Base-by-base conservation (phyloP, 1,140 invertebrate species). In the Chelonus insularis region DNA sequence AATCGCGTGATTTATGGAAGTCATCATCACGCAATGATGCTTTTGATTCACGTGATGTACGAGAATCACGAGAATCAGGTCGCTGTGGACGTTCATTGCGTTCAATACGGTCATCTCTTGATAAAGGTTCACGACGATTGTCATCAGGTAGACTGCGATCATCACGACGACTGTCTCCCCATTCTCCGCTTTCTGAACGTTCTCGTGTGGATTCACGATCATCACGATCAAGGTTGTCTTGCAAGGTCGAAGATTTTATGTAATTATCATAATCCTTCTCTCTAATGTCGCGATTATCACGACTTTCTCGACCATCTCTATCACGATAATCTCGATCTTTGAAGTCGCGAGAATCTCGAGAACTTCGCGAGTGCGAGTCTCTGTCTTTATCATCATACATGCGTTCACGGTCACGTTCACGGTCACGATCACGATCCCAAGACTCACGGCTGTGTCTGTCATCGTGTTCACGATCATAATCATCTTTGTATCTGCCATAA, bases 51-150 rank as follows among this genome's bases (percentile, higher is more conserved):
- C 85, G 73, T 1, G 84, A 86, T 1, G 83, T 72, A 23, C 83
- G 76, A 64, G 83, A 83, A 62, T 84, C 84, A 9, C 85, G 81
- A 43, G 85, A 86, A 66, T 88, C 87, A 1, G 86, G 85, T 60
- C 85, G 75, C n/a, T 84, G 82, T 0, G 85, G 85, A 6, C 84
- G 77, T 50, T 85, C 84, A 29, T 74, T 76, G 3, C 80, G 74
- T 34, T 80, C 76, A 12, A 72, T 58, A 20, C 74, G 72, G 3
- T 79, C 76, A 4, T 76, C 74, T 0, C 72, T 66, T 4, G 52
- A 34, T 4, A 60, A 62, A 3, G 63, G 43, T 2, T 70, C 71
- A 6, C 72, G 73, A 54, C 71, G 70, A 32, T 48, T 62, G 12
- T 76, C 72, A 6, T 63, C 62, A 6, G 64, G 67, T 16, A 69